Evolutionary conservation across 1,140 invertebrate species (phyloP), one percentile per base, ranked within the genome.

Genomic region (Babylonia areolata): DNA sequence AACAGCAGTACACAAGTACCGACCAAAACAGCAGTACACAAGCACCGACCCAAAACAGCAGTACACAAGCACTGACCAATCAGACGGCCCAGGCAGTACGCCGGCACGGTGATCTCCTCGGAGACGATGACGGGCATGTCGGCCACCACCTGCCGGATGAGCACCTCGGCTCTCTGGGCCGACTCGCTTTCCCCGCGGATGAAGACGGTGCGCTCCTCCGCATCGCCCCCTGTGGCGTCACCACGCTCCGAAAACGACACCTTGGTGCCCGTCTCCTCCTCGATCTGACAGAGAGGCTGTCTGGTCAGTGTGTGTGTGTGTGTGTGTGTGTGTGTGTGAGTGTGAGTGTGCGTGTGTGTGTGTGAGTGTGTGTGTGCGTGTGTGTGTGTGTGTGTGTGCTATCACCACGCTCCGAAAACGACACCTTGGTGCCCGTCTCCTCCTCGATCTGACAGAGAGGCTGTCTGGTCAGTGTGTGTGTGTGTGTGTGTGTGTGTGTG

Each of bases 121-220:
- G 95, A 95, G 73, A 96, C 95, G 31, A 97, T 95, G 0, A 95
- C 89, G 9, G 96, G 96, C 78, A 97, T 96, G 84, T 96, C 96
- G 6, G 95, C 94, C 0, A 98, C 95, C 86, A 97, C 96, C 78
- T 96, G 95, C 23, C 96, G 94, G n/a, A 98, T 95, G 85, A 97
- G 91, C 1, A 95, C 94, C 88, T 97, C 96, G 0, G 97, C 97
- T 9, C 96, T 91, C 81, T 96, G 95, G 0, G 96, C 95, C 35
- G 95, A 94, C 75, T 97, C 95, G 0, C 94, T 92, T 1, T 93
- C 93, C 2, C 97, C 97, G 71, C 94, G 94, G 71, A 97, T 96
- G 3, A 96, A 92, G 87, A 97, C 97, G 33, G 95, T 94, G 86
- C 95, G 93, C 20, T 95, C 92, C 0, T 95, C 95, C 40, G 95